phyloP scores from a whole-genome alignment of 2,888 invertebrate genomes.

The Adelphocoris suturalis region DNA sequence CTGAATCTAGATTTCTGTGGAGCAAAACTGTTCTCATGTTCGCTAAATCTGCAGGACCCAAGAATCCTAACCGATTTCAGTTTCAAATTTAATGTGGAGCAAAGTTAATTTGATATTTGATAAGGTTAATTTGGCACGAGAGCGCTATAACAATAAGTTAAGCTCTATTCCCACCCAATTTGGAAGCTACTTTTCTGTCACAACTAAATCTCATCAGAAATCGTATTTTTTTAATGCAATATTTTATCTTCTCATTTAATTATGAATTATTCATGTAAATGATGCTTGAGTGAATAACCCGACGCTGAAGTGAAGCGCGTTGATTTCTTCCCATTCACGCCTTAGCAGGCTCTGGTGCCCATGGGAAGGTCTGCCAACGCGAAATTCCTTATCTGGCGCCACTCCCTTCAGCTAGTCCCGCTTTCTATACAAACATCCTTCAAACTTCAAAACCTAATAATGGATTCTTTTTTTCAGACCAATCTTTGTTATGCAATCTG shows the following conservation, averaged over 20 bases:
- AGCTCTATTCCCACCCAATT: not conserved
- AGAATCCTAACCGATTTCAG: too few species aligned
- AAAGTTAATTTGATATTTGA: too few species aligned
- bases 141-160: not conserved
- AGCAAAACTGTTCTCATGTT: too few species aligned
- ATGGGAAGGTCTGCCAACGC: slow-evolving; percentile 46
- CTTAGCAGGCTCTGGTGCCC: not conserved
- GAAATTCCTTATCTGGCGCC: slow-evolving; percentile 40
- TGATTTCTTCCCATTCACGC: slow-evolving; percentile 23
- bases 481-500: not conserved
- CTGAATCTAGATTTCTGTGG: too few species aligned
- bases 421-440: slow-evolving; percentile 27
- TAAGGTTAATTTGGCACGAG: too few species aligned
- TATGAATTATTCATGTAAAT: not conserved
- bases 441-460: not conserved
- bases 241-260: not conserved
- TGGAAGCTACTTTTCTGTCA: not conserved
- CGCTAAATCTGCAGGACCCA: too few species aligned
- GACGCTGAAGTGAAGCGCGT: not conserved
- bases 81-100: too few species aligned
- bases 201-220: too few species aligned
- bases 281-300: not conserved
- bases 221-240: not conserved
- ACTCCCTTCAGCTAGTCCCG: slow-evolving; percentile 42
- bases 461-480: not conserved